Evolutionary conservation across 1,140 invertebrate genomes (phyloP).

Genomic region (Capitella teleta): DNA sequence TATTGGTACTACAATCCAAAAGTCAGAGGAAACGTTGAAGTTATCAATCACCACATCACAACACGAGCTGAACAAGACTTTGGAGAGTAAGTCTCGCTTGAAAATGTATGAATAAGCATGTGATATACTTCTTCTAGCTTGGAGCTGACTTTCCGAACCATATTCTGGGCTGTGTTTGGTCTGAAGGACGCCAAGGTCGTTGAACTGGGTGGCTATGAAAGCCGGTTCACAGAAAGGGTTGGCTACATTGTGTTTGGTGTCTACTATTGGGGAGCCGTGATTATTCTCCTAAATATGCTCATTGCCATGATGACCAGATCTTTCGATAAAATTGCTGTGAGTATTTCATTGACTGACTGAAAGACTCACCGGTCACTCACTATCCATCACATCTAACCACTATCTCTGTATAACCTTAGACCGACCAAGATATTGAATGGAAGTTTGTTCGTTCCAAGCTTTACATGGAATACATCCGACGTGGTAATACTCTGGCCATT

Average conservation of each 20-base stretch:
- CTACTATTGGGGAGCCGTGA: slow-evolving; percentile 42
- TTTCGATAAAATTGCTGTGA: slow-evolving; percentile 42
- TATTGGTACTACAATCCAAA: slow-evolving; percentile 16
- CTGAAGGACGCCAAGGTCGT: slow-evolving; percentile 55
- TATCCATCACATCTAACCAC: background rate
- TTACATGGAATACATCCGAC: slow-evolving; percentile 89
- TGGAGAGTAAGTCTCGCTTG: slow-evolving; percentile 13
- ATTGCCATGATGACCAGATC: slow-evolving; percentile 47
- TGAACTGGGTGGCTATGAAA: slow-evolving; percentile 41
- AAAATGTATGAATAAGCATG: slow-evolving; percentile 1
- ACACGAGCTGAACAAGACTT: slow-evolving; percentile 16
- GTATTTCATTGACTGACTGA: background rate
- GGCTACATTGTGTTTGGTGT: slow-evolving; percentile 41
- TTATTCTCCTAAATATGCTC: slow-evolving; percentile 46
- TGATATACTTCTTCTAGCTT: slow-evolving; percentile 38
- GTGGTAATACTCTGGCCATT: slow-evolving; percentile 69
- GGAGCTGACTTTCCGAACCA: slow-evolving; percentile 51
- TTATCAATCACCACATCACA: slow-evolving; percentile 6
- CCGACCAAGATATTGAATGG: slow-evolving; percentile 79
- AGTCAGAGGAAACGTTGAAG: slow-evolving; percentile 13
- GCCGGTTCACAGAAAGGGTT: slow-evolving; percentile 13
- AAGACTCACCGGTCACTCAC: background rate
- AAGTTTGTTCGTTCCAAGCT: slow-evolving; percentile 78
- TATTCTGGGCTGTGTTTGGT: slow-evolving; percentile 64
- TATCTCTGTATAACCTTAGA: slow-evolving; percentile 44